phyloP scores from a whole-genome alignment of 30 jellyfish, hydroid and myxozoan genomes.

The Nemopilema nomurai region DNA sequence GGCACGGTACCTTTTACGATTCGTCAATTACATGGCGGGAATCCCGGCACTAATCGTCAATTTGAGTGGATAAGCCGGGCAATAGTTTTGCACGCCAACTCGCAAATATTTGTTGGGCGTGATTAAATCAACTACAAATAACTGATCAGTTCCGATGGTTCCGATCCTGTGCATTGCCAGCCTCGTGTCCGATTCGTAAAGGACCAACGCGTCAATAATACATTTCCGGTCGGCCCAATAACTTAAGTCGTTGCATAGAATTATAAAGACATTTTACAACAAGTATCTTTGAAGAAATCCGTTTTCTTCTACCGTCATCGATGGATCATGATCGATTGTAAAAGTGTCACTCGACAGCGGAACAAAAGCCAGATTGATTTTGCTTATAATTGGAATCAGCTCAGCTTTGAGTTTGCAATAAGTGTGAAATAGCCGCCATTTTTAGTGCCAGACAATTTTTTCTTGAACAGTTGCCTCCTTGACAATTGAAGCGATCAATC shows the following conservation, averaged over 20 bases:
- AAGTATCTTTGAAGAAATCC: constrained; percentile 62
- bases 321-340: constrained; percentile 66
- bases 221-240: constrained; percentile 77
- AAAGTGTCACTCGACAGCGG: constrained; percentile 66
- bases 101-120: constrained; percentile 57
- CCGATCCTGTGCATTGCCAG: constrained; percentile 65
- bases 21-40: neutral
- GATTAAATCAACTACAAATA: constrained; percentile 45
- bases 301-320: constrained; percentile 74
- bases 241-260: constrained; percentile 57
- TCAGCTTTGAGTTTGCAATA: constrained; percentile 53
- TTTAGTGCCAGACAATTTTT: constrained; percentile 67
- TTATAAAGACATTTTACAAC: constrained; percentile 32
- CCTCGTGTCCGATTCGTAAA: constrained; percentile 27
- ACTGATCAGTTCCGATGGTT: constrained; percentile 76
- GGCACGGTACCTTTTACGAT: neutral
- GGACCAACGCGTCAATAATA: constrained; percentile 49
- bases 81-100: constrained; percentile 51
- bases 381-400: constrained; percentile 63
- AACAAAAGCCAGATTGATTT: constrained; percentile 65
- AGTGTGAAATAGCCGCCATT: constrained; percentile 83
- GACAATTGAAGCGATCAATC: constrained; percentile 70
- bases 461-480: constrained; percentile 70
- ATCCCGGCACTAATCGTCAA: constrained; percentile 25
- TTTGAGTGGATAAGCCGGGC: constrained; percentile 54